These are phyloP conservation scores for Antechinus flavipes DNA, from an alignment of 2,113 vertebrate species.

Conservation along the genomic window DNA sequence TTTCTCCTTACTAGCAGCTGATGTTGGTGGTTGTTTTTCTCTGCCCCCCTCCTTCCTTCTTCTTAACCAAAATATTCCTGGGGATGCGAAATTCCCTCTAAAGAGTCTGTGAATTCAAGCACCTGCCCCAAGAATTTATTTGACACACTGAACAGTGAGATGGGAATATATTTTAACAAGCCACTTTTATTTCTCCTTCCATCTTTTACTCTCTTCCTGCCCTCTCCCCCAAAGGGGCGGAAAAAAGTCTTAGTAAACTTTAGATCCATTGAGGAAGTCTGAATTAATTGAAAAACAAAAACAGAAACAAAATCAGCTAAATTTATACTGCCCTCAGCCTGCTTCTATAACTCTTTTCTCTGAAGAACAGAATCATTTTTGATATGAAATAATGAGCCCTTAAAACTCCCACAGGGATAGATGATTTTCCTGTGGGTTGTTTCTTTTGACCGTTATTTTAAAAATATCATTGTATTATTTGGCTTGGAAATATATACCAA, in stretches of 20 bases:
- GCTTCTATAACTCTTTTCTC: background rate
- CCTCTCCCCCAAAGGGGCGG: constrained; percentile 9
- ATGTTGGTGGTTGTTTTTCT: constrained; percentile 68
- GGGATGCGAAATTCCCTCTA: constrained; percentile 82
- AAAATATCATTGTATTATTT: background rate
- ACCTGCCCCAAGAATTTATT: constrained; percentile 85
- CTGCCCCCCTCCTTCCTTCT: constrained; percentile 61
- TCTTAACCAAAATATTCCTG: constrained; percentile 84
- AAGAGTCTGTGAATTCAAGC: constrained; percentile 86
- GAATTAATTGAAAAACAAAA: constrained; percentile 53
- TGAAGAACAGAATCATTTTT: background rate
- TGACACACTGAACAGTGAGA: constrained; percentile 78
- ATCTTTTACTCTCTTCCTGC: background rate
- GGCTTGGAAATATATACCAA: background rate
- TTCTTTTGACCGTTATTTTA: background rate
- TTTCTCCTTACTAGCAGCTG: constrained; percentile 84
- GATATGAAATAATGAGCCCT: background rate
- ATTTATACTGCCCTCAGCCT: background rate
- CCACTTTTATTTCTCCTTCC: constrained; percentile 69
- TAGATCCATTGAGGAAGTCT: constrained; percentile 40
- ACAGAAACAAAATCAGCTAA: constrained; percentile 20
- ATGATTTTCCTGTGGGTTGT: background rate
- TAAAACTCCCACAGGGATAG: background rate
- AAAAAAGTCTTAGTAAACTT: constrained; percentile 66
- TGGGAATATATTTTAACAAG: constrained; percentile 78